Base-by-base conservation (phyloP, 2,797 vertebrate species). In the Enoplosus armatus region DNA sequence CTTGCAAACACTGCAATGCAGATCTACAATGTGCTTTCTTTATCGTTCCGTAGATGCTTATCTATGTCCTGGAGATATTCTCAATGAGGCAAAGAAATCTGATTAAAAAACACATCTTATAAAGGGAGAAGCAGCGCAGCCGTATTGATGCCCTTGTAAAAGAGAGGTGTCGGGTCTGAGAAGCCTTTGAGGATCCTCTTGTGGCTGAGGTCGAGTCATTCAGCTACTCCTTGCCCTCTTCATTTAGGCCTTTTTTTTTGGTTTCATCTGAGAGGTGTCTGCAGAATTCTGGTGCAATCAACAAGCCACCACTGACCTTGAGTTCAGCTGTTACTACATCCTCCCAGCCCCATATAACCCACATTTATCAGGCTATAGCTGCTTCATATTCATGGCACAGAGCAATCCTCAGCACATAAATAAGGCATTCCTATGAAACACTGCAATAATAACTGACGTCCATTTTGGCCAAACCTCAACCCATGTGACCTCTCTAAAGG, bases 301-400 rank as follows among this genome's bases (percentile, higher is more conserved):
- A 33, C 55, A 22, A 76, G 16, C 53, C 39, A 54, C 10, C 31
- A 5, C 56, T 87, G 85, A 89, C 89, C 87, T 85, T 84, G 77
- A 85, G 80, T 88, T 77, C 85, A 85, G 75, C 83, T 64, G 71
- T 80, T 79, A 69, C 86, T 80, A 45, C 70, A 54, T 53, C 78
- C 61, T 81, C 29, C 22, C 35, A 72, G 61, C 39, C 27, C 61
- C 61, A 64, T 82, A 86, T 87, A 88, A 88, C 66, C 75, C 35
- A 68, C 51, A 85, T 85, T 87, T 88, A 87, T 72, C 54, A 68
- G 74, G 31, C 67, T 35, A 29, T 26, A 14, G 61, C 80, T 80
- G 68, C 78, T 90, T 92, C 80, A 85, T 87, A 91, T 93, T 93
- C 90, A 88, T 84, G 55, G 60, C 85, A 84, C 80, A 71, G 74